These are phyloP conservation scores for Trachymyrmex cornetzi DNA, from an alignment of 1,140 invertebrate species.

Conservation along the genomic window DNA sequence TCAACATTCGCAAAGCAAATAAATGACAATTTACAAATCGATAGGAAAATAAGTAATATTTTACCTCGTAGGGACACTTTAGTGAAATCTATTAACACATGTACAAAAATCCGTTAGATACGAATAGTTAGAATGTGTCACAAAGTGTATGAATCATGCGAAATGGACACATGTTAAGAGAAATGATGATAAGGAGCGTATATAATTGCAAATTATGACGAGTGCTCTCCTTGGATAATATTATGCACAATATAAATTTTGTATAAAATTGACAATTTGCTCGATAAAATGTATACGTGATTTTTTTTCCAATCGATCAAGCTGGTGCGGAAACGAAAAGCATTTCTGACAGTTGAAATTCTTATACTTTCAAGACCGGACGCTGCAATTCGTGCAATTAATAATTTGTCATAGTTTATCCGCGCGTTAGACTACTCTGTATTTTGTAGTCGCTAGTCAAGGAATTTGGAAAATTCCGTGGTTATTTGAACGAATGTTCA, in stretches of 20 bases:
- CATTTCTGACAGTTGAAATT: background rate
- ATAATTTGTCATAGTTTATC: background rate
- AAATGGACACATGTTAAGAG: background rate
- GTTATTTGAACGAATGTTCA: constrained; percentile 24
- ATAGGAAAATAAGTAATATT: constrained; percentile 34
- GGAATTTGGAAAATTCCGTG: background rate
- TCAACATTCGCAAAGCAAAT: background rate
- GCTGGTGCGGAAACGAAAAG: background rate
- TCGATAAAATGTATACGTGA: background rate
- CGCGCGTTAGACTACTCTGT: background rate
- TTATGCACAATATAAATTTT: constrained; percentile 2
- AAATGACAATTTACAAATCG: constrained; percentile 21
- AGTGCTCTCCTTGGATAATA: background rate
- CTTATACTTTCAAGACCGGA: constrained; percentile 13
- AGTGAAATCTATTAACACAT: constrained; percentile 78
- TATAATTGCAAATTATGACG: background rate
- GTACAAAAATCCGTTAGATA: constrained; percentile 76
- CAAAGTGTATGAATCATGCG: background rate
- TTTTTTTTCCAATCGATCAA: constrained; percentile 6
- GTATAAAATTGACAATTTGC: constrained; percentile 6
- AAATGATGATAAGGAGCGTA: background rate
- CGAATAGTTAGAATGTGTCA: background rate
- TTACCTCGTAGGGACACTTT: background rate
- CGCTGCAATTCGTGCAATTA: constrained; percentile 1
- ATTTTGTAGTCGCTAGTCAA: background rate